Evolutionary conservation across 2,888 invertebrate species (phyloP).

Genomic region (Patella pellucida): DNA sequence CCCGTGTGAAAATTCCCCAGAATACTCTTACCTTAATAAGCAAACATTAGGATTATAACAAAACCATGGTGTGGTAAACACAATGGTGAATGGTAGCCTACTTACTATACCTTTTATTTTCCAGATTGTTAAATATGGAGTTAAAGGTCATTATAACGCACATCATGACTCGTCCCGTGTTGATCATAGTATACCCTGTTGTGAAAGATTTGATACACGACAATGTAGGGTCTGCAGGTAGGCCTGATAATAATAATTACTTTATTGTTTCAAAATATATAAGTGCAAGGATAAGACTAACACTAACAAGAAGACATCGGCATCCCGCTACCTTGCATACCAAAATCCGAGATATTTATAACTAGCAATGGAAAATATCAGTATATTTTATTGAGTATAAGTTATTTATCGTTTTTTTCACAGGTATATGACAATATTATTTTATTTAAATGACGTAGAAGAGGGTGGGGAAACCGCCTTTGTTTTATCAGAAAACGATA

Average conservation of each 20-base stretch:
- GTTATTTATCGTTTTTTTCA: constrained; percentile 17
- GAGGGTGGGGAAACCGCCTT: constrained; percentile 61
- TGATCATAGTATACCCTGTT: constrained; percentile 40
- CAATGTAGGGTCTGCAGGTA: constrained; percentile 55
- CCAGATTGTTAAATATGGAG: constrained; percentile 53
- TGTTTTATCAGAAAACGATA: constrained; percentile 55
- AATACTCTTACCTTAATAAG: too few species aligned
- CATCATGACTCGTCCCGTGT: constrained; percentile 50
- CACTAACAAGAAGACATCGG: too few species aligned
- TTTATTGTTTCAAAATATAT: neutral
- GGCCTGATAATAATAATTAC: neutral
- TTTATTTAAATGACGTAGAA: constrained; percentile 59
- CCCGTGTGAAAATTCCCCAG: too few species aligned
- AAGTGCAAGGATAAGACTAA: too few species aligned
- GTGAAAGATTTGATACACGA: constrained; percentile 37
- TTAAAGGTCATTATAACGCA: constrained; percentile 59
- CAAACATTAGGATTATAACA: too few species aligned
- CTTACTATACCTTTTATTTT: constrained; percentile 14
- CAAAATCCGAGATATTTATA: too few species aligned
- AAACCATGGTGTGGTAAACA: too few species aligned
- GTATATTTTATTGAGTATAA: too few species aligned
- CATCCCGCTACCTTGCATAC: too few species aligned
- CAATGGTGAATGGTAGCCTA: too few species aligned
- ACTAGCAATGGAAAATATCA: too few species aligned
- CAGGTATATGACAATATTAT: constrained; percentile 60